Evolutionary conservation across 2,797 vertebrate species (phyloP), one percentile per base, ranked within the genome.

Genomic region (Chaetodon trifasciatus): DNA sequence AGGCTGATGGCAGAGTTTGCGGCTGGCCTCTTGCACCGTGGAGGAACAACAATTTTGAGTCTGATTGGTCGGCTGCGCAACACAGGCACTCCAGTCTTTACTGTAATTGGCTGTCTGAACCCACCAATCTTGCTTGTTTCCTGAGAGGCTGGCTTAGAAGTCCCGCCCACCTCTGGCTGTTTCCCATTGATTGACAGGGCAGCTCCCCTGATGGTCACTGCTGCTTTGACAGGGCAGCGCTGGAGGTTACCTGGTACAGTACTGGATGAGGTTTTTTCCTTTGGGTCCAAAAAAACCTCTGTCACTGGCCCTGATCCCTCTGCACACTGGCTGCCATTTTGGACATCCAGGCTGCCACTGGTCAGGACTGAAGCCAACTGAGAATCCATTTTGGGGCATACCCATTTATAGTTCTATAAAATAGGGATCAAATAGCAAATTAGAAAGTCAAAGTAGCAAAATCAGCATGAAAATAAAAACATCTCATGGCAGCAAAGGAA

Each of bases 321-420:
- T 88, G 89, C 75, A 86, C 78, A 73, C 83, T 58, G 92, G 89
- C 90, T 93, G 88, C 91, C 91, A 92, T 94, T 92, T 93, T 93
- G 91, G 89, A 91, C 89, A 90, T 93, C 86, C 89, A 91, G 82
- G 88, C 89, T 93, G 91, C 91, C 89, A 91, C 89, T 92, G 90
- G 93, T 91, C 91, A 95, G 94, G 94, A 94, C 91, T 92, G 91
- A 90, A 88, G 92, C 93, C 92, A 94, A 84, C 87, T 94, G 94
- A 89, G 93, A 93, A 91, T 94, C 93, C 95, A 95, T 95, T 94
- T 92, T 93, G 92, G 91, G 89, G 88, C 93, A 95, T 91, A 91
- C 88, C 89, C 90, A 91, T 90, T 91, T 89, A 81, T 88, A 82
- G 86, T 87, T 91, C 85, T 92, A 64, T 6, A 68, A 86, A 76